phyloP scores from a whole-genome alignment of 2,888 invertebrate species.

The Hermodice carunculata region DNA sequence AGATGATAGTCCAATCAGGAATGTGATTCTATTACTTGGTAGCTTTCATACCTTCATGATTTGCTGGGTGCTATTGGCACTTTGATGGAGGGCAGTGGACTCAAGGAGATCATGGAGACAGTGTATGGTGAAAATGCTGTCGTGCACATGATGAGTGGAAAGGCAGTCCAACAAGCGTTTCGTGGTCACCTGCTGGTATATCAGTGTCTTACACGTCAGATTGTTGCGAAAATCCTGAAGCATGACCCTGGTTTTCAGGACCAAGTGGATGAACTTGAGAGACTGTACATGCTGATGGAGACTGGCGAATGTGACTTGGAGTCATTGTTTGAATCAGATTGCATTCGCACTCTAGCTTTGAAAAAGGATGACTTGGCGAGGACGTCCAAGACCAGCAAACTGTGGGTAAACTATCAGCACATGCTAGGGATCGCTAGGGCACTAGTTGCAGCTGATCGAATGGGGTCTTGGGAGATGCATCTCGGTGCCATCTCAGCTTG shows the following conservation, averaged over 20 bases:
- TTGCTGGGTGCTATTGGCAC: slow-evolving; percentile 22
- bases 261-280: slow-evolving; percentile 14
- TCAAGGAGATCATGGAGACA: slow-evolving; percentile 7
- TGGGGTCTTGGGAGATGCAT: slow-evolving; percentile 30
- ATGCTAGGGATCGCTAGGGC: slow-evolving; percentile 22
- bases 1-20: slow-evolving; percentile 9
- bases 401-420: slow-evolving; percentile 25
- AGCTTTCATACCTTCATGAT: slow-evolving; percentile 24
- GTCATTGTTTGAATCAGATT: slow-evolving; percentile 9
- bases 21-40: slow-evolving; percentile 10
- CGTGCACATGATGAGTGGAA: slow-evolving; percentile 21
- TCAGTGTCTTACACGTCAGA: slow-evolving; percentile 18
- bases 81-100: slow-evolving; percentile 5
- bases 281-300: slow-evolving; percentile 6
- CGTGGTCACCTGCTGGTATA: slow-evolving; percentile 28
- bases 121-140: slow-evolving; percentile 19
- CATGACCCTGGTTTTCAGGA: slow-evolving; percentile 13
- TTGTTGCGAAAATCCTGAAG: slow-evolving; percentile 13
- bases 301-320: slow-evolving; percentile 13
- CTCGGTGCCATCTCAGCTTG: slow-evolving; percentile 8
- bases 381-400: slow-evolving; percentile 20
- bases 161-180: slow-evolving; percentile 17
- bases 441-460: slow-evolving; percentile 24
- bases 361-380: slow-evolving; percentile 15
- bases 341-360: background rate